phyloP scores from a whole-genome alignment of 2,113 vertebrate species.

The Aptenodytes patagonicus region DNA sequence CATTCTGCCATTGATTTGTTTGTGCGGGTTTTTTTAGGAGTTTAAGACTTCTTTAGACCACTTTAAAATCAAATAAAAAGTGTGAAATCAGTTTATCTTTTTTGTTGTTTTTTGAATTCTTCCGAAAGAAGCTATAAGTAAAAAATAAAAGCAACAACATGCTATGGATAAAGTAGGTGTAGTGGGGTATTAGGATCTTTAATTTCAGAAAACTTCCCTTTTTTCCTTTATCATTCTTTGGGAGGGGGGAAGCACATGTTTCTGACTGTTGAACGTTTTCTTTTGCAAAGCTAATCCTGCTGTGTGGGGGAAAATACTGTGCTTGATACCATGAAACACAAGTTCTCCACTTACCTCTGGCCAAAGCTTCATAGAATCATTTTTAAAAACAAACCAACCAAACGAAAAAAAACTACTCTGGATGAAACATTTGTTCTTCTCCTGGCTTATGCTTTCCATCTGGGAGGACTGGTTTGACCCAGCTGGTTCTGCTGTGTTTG shows the following conservation, averaged over 20 bases:
- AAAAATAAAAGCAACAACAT: neutral
- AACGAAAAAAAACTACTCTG: neutral
- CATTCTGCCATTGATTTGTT: neutral
- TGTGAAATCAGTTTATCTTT: neutral
- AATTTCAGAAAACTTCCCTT: too few relatives aligned
- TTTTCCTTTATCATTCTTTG: neutral
- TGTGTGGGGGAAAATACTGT: neutral
- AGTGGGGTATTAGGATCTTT: neutral
- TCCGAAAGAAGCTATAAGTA: neutral
- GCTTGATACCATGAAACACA: neutral
- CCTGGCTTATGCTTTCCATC: neutral
- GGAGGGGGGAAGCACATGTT: fast-evolving
- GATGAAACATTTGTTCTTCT: neutral
- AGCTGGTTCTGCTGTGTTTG: neutral
- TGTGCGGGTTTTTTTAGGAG: neutral
- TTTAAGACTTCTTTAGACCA: neutral
- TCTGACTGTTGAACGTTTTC: neutral
- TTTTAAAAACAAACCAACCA: neutral
- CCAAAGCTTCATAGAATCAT: neutral
- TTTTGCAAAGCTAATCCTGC: neutral
- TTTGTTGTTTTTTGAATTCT: neutral
- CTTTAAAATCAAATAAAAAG: neutral
- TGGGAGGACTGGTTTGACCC: neutral
- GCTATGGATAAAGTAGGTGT: neutral
- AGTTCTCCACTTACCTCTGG: neutral